Base-by-base conservation (phyloP, 2,888 invertebrate genomes). In the Allophyes oxyacanthae region DNA sequence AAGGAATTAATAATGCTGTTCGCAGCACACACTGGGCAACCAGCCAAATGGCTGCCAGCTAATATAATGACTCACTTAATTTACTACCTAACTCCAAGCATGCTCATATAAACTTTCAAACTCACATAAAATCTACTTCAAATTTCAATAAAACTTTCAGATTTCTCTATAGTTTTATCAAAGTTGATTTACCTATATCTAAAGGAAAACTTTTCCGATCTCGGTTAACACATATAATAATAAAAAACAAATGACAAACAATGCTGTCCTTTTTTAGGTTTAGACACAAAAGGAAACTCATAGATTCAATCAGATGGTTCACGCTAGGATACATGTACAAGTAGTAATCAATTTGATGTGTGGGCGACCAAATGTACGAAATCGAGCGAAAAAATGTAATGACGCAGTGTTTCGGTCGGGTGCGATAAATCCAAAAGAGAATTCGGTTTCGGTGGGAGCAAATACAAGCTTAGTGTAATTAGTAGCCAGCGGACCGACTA, bases 301-400 rank as follows among this genome's bases (percentile, higher is more conserved):
- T 57, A 59, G 60, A 69, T 72, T 73, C 64, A 70, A 76, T 77
- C 71, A 72, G 64, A 57, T 62, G 40, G 65, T 67, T 72, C 48
- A 74, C 68, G 72, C 61, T 58, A 74, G 66, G 70, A 46, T 55
- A 69, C 57, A 71, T 72, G 38, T 68, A 72, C 63, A 64, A 63
- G 70, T 71, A 42, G 80, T 69, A 79, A 84, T 82, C 78, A 79
- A 83, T 79, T 78, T 72, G 59, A 53, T 75, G 50, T 71, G 56
- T 69, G 60, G 56, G 63, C 60, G 69, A 60, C 56, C 60, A 48
- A 67, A 75, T 67, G 55, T 64, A 65, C 53, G 77, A 76, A 83
- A 81, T 81, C 72, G 74, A 77, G 69, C 72, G 77, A 78, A 75
- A 78, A 82, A 84, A 72, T 68, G 74, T 80, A 82, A 84, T 77